A percentile compares a stretch with the other conserved stretches of the same genome.
phyloP scores from a whole-genome alignment of 2,113 vertebrate genomes.

The Coryphaenoides rupestris region DNA sequence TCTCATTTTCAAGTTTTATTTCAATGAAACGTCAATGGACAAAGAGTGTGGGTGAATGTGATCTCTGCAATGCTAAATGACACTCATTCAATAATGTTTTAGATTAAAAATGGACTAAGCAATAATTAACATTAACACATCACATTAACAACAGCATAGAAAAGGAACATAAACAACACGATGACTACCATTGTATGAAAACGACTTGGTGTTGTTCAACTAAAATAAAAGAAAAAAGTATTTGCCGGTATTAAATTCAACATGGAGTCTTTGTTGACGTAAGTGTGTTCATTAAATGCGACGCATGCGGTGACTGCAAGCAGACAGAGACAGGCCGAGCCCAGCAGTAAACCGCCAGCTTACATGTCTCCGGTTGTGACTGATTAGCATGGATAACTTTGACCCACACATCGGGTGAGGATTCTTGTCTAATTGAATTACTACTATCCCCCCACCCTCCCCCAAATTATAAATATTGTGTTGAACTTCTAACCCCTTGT shows the following conservation, averaged over 20 bases:
- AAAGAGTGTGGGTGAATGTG: no score
- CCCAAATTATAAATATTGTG: constrained; percentile 74
- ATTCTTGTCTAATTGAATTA: constrained; percentile 87
- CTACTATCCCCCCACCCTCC: constrained; percentile 72
- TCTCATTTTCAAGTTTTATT: no score
- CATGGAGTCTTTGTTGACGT: constrained; percentile 15
- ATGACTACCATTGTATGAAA: no score
- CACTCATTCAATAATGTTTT: no score
- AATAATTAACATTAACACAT: no score
- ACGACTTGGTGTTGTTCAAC: no score
- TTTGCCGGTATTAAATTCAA: background rate
- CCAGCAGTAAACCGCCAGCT: constrained; percentile 71
- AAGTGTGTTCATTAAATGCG: constrained; percentile 26
- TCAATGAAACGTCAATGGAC: no score
- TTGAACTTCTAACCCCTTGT: constrained; percentile 75
- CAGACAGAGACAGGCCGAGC: constrained; percentile 56
- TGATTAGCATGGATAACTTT: constrained; percentile 77
- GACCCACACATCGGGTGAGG: constrained; percentile 75
- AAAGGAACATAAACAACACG: no score
- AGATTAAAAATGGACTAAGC: no score
- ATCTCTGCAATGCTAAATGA: no score
- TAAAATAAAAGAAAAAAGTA: background rate
- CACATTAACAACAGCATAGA: no score
- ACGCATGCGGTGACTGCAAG: constrained; percentile 20
- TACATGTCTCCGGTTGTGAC: constrained; percentile 66